Evolutionary conservation across 2,888 invertebrate genomes (phyloP).

Genomic region (Drosophila kuntzei): DNA sequence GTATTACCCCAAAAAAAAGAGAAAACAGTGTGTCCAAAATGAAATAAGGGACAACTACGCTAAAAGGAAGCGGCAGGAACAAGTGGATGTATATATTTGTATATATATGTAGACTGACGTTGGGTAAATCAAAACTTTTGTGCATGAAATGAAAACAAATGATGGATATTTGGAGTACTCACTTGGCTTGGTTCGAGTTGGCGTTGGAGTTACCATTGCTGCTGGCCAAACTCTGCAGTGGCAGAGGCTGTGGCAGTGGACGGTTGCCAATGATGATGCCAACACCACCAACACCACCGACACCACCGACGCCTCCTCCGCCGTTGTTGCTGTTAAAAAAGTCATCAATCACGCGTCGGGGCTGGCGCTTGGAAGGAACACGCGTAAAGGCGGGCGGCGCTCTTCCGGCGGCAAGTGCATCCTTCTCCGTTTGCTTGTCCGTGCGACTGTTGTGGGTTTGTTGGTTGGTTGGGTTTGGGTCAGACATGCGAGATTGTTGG

Average conservation of each 20-base stretch:
- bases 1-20: constrained; percentile 60
- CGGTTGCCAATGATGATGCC: constrained; percentile 63
- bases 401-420: constrained; percentile 85
- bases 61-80: constrained; percentile 53
- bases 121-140: constrained; percentile 79
- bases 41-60: constrained; percentile 57
- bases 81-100: constrained; percentile 13
- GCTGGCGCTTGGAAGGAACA: constrained; percentile 91
- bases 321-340: constrained; percentile 85
- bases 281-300: constrained; percentile 10
- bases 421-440: constrained; percentile 82
- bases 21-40: constrained; percentile 3
- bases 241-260: constrained; percentile 62
- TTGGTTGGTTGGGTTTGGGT: constrained; percentile 49
- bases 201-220: constrained; percentile 43
- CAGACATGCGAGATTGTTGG: constrained; percentile 67
- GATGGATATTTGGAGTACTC: constrained; percentile 74
- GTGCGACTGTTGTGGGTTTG: constrained; percentile 60
- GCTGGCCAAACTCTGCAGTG: constrained; percentile 62
- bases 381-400: constrained; percentile 91
- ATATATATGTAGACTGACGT: constrained; percentile 16
- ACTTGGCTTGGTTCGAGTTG: constrained; percentile 57
- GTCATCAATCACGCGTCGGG: constrained; percentile 89
- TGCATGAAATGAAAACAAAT: constrained; percentile 80
- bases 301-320: constrained; percentile 20